Evolutionary conservation across 2,113 vertebrate species (phyloP).

Genomic region (Pedetes capensis): DNA sequence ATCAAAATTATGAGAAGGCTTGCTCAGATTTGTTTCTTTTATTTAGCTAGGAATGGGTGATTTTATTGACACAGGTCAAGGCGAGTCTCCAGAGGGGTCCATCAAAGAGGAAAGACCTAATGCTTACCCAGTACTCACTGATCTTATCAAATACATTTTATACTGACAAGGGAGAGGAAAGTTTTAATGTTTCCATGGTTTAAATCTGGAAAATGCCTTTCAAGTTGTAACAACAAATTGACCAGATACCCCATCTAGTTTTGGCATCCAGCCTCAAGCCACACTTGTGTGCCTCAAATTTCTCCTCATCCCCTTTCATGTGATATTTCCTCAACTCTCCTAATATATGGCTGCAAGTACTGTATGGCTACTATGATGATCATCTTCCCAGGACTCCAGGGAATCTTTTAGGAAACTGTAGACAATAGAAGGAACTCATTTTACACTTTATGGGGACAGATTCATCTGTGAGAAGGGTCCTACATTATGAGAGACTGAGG

Average conservation of each 20-base stretch:
- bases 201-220: slow-evolving; percentile 28
- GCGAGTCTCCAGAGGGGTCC: slow-evolving; percentile 21
- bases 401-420: neutral
- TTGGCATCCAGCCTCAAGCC: neutral
- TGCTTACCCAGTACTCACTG: neutral
- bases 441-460: neutral
- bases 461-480: neutral
- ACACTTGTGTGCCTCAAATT: neutral
- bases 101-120: slow-evolving; percentile 29
- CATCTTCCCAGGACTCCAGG: neutral
- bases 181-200: neutral
- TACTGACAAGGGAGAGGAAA: neutral
- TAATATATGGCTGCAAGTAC: neutral
- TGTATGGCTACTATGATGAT: neutral
- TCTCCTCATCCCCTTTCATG: neutral
- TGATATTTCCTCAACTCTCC: neutral
- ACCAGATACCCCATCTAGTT: neutral
- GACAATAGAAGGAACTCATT: neutral
- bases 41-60: slow-evolving; percentile 47
- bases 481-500: neutral
- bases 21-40: slow-evolving; percentile 58
- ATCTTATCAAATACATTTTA: slow-evolving; percentile 51
- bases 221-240: neutral
- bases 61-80: slow-evolving; percentile 58
- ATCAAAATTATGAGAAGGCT: slow-evolving; percentile 63